These are phyloP conservation scores for Pomacea canaliculata DNA, from an alignment of 2,888 invertebrate genomes.

Conservation along the genomic window DNA sequence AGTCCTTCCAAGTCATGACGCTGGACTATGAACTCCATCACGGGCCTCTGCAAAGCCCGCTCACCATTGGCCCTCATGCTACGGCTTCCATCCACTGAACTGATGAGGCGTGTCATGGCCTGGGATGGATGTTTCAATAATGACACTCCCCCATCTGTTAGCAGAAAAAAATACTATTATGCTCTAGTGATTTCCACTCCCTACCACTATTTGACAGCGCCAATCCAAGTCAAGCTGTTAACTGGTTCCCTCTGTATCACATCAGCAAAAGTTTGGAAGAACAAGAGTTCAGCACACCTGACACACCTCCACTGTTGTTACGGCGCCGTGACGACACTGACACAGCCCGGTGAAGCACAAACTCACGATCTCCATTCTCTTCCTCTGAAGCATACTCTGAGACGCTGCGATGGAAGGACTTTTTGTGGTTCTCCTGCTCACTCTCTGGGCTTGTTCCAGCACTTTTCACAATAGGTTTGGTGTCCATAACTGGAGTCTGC, in stretches of 20 bases:
- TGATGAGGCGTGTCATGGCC: conserved; percentile 82
- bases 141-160: conserved; percentile 81
- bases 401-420: conserved; percentile 65
- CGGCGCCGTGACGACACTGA: conserved; percentile 46
- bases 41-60: conserved; percentile 80
- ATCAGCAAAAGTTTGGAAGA: too few relatives aligned
- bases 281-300: conserved; percentile 58
- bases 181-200: too few relatives aligned
- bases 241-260: too few relatives aligned
- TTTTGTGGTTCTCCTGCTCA: conserved; percentile 50
- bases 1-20: conserved; percentile 87
- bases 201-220: too few relatives aligned
- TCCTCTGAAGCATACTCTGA: conserved; percentile 64
- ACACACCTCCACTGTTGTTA: conserved; percentile 79
- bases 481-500: conserved; percentile 34
- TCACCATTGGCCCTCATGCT: conserved; percentile 43
- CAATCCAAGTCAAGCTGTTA: too few relatives aligned
- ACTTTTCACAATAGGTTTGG: conserved; percentile 47
- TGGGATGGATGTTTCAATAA: conserved; percentile 90
- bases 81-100: conserved; percentile 53
- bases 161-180: not conserved
- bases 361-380: conserved; percentile 48
- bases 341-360: conserved; percentile 48
- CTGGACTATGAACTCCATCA: conserved; percentile 83
- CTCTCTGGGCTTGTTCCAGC: conserved; percentile 64